A percentile compares a stretch with the other conserved stretches of the same genome.
Evolutionary conservation across 1,140 invertebrate genomes (phyloP).

Genomic region (Megathymus violae): DNA sequence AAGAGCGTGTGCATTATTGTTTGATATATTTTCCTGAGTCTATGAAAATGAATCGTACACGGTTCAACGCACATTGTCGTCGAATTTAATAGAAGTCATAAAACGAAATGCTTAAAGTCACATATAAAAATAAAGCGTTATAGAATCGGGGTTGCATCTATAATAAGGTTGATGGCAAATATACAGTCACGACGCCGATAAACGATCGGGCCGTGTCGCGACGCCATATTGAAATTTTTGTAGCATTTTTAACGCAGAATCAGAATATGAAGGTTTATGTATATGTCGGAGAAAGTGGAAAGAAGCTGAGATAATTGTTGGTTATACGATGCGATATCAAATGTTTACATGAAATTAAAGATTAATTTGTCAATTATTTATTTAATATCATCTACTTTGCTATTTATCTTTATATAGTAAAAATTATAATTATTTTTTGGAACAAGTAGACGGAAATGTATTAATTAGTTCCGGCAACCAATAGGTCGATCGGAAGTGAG

Average conservation of each 20-base stretch:
- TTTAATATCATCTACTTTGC: too few species aligned
- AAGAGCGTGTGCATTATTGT: too few species aligned
- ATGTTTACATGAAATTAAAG: too few species aligned
- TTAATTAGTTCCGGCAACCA: too few species aligned
- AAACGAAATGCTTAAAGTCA: neutral
- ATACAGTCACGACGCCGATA: conserved; percentile 9
- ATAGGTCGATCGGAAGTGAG: too few species aligned
- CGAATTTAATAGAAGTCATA: neutral
- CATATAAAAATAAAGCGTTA: neutral
- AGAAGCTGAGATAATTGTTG: too few species aligned
- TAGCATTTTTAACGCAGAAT: neutral
- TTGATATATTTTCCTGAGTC: neutral
- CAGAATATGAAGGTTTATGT: neutral
- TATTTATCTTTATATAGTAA: too few species aligned
- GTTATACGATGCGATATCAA: too few species aligned
- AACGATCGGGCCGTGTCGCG: conserved; percentile 3
- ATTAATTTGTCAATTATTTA: too few species aligned
- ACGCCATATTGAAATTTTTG: conserved; percentile 7
- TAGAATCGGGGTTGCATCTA: neutral
- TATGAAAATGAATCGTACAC: neutral
- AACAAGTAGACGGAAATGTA: too few species aligned
- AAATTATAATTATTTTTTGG: too few species aligned
- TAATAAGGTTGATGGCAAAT: conserved; percentile 16
- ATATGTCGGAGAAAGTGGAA: too few species aligned
- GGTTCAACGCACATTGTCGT: neutral